Percentiles rank a stretch among this genome's conserved stretches.
Evolutionary conservation across 1,140 invertebrate genomes (phyloP).

Genomic region (Cydia fagiglandana): DNA sequence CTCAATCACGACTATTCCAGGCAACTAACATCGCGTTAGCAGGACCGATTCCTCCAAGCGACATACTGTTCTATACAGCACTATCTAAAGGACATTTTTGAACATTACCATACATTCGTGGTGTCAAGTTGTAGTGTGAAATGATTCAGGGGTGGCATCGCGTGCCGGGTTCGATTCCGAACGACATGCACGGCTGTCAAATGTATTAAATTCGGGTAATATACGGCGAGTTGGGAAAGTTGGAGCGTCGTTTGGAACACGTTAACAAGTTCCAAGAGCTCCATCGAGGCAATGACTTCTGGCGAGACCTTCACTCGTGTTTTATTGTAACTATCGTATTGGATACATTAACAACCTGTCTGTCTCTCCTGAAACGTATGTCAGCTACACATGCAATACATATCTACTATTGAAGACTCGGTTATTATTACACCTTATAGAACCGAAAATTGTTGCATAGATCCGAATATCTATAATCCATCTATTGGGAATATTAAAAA

Average conservation of each 20-base stretch:
- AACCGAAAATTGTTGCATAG: no score
- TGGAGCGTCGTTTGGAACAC: background rate
- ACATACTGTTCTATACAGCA: conserved; percentile 32
- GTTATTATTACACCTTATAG: no score
- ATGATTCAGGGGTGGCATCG: conserved; percentile 63
- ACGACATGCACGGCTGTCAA: conserved; percentile 55
- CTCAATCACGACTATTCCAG: background rate
- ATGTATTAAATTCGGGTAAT: conserved; percentile 53
- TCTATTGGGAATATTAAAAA: no score
- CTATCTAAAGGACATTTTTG: conserved; percentile 44
- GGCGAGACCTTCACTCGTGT: background rate
- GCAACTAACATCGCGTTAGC: background rate
- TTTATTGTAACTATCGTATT: background rate
- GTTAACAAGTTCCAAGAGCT: conserved; percentile 9
- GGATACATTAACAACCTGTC: no score
- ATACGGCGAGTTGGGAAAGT: conserved; percentile 1
- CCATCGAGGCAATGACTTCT: conserved; percentile 1
- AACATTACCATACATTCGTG: conserved; percentile 44
- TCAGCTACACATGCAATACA: background rate
- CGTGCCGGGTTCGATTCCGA: conserved; percentile 59
- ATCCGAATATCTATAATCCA: no score
- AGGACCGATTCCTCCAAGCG: background rate
- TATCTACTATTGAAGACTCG: no score
- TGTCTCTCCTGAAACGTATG: background rate
- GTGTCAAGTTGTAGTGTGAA: conserved; percentile 71